phyloP scores from a whole-genome alignment of 2,888 invertebrate genomes.

The Folsomia manolachei region DNA sequence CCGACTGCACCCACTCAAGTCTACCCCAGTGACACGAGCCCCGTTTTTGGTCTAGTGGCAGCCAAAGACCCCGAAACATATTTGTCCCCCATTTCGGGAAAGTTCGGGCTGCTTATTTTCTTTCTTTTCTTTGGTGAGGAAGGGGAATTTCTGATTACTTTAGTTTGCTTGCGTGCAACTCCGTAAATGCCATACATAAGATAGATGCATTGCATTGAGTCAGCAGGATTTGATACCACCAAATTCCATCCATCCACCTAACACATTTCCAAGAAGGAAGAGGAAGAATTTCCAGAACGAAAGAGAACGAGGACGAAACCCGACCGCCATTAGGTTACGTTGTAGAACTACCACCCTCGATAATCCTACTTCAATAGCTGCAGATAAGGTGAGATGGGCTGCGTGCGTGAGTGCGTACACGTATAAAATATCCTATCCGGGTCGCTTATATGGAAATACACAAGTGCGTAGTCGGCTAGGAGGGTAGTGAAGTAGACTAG shows the following conservation, averaged over 20 bases:
- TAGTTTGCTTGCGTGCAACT: neutral
- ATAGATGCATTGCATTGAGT: neutral
- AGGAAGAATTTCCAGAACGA: neutral
- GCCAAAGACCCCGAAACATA: constrained; percentile 1
- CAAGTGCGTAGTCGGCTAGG: neutral
- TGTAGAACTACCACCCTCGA: too few species aligned
- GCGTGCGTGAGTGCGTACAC: too few species aligned
- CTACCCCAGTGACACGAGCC: neutral
- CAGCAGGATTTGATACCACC: neutral
- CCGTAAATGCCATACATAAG: too few species aligned
- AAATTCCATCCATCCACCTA: neutral
- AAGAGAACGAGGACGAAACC: too few species aligned
- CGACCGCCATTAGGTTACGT: too few species aligned
- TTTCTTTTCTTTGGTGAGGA: constrained; percentile 1
- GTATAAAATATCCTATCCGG: too few species aligned
- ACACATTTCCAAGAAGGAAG: neutral
- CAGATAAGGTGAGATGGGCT: neutral
- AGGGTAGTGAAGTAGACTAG: neutral
- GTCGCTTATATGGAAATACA: too few species aligned
- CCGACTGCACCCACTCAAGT: neutral
- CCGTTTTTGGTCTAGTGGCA: too few species aligned
- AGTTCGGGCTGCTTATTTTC: neutral
- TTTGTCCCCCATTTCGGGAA: constrained; percentile 1
- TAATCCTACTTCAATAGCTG: neutral
- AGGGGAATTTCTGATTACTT: constrained; percentile 10